These are phyloP conservation scores for Menidia beryllina DNA, from an alignment of 2,113 vertebrate species.

Conservation along the genomic window DNA sequence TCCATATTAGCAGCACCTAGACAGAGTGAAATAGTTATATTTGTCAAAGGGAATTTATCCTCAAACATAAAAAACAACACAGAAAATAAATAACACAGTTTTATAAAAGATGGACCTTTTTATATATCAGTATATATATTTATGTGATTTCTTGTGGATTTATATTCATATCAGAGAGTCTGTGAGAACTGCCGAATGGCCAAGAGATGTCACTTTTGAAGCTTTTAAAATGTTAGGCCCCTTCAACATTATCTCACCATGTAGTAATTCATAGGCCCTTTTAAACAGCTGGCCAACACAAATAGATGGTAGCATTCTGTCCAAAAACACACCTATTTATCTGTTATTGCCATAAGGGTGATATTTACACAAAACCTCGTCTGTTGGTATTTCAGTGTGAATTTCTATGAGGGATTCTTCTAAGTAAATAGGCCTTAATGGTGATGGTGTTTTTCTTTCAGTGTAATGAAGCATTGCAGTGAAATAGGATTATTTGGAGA, in stretches of 20 bases:
- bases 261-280: background rate
- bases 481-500: slow-evolving; percentile 39
- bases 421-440: slow-evolving; percentile 3
- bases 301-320: background rate
- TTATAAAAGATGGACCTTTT: too few species aligned
- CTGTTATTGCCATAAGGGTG: background rate
- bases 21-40: slow-evolving; percentile 15
- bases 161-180: background rate
- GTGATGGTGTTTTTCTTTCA: slow-evolving; percentile 40
- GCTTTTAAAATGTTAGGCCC: background rate
- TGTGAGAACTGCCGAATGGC: background rate
- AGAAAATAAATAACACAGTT: too few species aligned
- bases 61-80: background rate
- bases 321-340: background rate
- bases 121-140: too few species aligned
- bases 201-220: background rate
- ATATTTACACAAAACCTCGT: background rate
- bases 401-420: slow-evolving; percentile 14
- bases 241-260: background rate
- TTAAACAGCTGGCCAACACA: background rate
- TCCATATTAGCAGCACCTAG: background rate
- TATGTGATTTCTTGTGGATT: too few species aligned
- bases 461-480: slow-evolving; percentile 31
- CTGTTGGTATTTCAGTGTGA: background rate
- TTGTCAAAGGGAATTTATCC: slow-evolving; percentile 16